Conservation (phyloP, 2,113 vertebrate genomes). For the crab-eating macaque (Macaca fascicularis) region T2T-MFA8v1.1 NC_088384.1:116832001-116832500, state of each 20-base stretch:
- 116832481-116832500: not conserved
- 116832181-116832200: not conserved
- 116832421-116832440: not conserved
- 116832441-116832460: rapidly evolving
- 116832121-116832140: rapidly evolving
- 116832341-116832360: not conserved
- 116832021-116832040: no score
- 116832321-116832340: no score
- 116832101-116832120: not conserved
- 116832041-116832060: not conserved
- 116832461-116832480: rapidly evolving
- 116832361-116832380: not conserved
- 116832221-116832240: no score
- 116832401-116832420: rapidly evolving
- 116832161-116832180: rapidly evolving
- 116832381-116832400: rapidly evolving
- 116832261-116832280: no score
- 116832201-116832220: not conserved
- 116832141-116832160: not conserved
- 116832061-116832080: not conserved
- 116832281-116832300: not conserved
- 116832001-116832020: no score
- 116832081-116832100: not conserved
- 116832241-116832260: no score
- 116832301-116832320: no score